phyloP scores from a whole-genome alignment of 2,113 vertebrate genomes.

The Dasyurus viverrinus region DNA sequence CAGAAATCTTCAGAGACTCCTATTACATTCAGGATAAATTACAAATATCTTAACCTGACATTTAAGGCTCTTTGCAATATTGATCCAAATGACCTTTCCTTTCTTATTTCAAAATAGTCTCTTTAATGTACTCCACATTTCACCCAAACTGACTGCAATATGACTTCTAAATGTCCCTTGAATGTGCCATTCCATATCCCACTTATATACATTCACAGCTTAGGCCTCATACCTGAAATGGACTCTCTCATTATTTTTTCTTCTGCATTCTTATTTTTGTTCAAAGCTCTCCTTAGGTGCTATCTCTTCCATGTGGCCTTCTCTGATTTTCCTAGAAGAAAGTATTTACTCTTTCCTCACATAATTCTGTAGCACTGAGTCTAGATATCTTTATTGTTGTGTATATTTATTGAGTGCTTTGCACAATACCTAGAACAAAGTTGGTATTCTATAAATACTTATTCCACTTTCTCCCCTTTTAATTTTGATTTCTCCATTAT shows the following conservation, averaged over 20 bases:
- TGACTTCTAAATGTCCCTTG: neutral
- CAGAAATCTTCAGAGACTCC: neutral
- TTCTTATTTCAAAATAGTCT: neutral
- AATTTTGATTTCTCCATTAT: neutral
- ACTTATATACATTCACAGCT: neutral
- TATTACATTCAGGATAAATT: neutral
- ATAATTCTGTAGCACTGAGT: neutral
- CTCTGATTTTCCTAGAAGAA: neutral
- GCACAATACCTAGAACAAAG: too few relatives aligned
- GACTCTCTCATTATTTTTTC: neutral
- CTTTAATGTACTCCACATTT: neutral
- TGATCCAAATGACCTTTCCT: neutral
- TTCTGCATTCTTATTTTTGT: neutral
- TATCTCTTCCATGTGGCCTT: neutral
- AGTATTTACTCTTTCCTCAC: neutral
- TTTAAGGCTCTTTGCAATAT: neutral
- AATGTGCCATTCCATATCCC: neutral
- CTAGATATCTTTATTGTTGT: neutral
- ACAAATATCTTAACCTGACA: neutral
- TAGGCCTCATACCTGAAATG: neutral
- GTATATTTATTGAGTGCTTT: too few relatives aligned
- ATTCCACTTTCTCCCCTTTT: neutral
- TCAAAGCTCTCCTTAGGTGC: neutral
- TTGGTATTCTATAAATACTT: too few relatives aligned
- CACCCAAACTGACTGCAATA: neutral